Conservation (phyloP, 2,113 vertebrate genomes). For the Halcyon malimbica region DNA sequence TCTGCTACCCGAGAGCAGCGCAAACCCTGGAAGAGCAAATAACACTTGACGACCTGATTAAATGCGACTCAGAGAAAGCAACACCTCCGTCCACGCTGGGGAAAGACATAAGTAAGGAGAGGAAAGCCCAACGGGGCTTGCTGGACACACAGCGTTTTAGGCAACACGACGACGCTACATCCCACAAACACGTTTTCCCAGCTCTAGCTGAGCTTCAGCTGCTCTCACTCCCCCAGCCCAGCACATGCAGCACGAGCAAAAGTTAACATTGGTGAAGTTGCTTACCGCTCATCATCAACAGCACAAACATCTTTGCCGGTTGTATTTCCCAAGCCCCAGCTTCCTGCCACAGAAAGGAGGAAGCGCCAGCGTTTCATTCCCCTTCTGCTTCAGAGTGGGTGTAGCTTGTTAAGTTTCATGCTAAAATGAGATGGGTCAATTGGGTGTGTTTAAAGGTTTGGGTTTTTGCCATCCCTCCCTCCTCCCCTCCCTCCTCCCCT, state of each 20-base stretch:
- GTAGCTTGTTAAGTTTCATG: slow-evolving; percentile 73
- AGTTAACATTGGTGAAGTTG: not conserved
- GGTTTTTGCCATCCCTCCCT: slow-evolving; percentile 36
- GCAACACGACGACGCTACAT: not conserved
- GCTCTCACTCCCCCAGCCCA: not conserved
- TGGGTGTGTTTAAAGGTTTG: slow-evolving; percentile 73
- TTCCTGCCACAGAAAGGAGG: slow-evolving; percentile 62
- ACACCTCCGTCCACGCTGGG: not conserved
- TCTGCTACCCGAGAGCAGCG: not conserved
- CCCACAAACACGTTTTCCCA: not conserved
- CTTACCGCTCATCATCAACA: slow-evolving; percentile 64
- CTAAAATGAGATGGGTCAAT: slow-evolving; percentile 72
- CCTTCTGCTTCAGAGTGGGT: slow-evolving; percentile 71
- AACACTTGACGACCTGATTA: not conserved
- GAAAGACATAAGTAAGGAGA: not conserved
- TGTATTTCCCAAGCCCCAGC: slow-evolving; percentile 16
- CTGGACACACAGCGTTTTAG: not conserved
- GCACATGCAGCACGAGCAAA: not conserved
- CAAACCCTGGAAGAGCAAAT: not conserved
- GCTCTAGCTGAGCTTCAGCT: not conserved
- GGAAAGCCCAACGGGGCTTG: not conserved
- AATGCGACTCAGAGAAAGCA: not conserved
- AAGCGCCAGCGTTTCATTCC: slow-evolving; percentile 64
- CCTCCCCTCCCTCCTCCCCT: slow-evolving; percentile 13
- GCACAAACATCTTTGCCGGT: slow-evolving; percentile 27